phyloP scores from a whole-genome alignment of 2,113 vertebrate species.

The Prionailurus bengalensis region DNA sequence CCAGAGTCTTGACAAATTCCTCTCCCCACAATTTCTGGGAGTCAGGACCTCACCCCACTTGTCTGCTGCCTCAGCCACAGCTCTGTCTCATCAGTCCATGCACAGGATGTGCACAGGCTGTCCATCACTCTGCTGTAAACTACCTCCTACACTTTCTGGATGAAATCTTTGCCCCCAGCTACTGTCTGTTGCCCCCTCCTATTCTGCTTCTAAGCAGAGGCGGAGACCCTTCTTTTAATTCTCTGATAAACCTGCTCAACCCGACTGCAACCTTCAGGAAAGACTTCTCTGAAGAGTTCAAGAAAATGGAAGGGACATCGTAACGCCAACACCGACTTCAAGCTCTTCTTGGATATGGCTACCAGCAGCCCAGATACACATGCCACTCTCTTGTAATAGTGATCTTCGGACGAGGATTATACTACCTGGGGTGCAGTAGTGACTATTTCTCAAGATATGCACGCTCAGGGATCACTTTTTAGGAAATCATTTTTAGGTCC shows the following conservation, averaged over 20 bases:
- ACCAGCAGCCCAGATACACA: not conserved
- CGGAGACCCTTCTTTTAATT: not conserved
- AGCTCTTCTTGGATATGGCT: not conserved
- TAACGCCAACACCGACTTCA: not conserved
- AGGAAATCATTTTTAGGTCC: conserved; percentile 15
- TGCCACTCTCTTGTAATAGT: not conserved
- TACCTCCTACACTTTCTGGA: not conserved
- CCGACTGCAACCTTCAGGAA: not conserved
- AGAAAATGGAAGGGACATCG: not conserved
- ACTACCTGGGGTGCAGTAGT: not conserved
- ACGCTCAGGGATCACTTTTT: not conserved
- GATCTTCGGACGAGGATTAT: not conserved
- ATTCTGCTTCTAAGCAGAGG: not conserved
- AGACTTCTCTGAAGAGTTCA: not conserved
- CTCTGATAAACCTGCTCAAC: not conserved
- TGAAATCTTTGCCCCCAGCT: not conserved
- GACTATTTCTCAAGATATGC: not conserved
- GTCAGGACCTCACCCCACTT: not conserved
- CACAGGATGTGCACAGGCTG: not conserved
- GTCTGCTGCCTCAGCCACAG: not conserved
- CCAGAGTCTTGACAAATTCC: not conserved
- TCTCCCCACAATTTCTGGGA: not conserved
- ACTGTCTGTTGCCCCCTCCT: not conserved
- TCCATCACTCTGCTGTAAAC: not conserved
- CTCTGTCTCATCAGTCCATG: not conserved